Conservation (phyloP, 2,888 invertebrate species). For the Parnassius smintheus region DNA sequence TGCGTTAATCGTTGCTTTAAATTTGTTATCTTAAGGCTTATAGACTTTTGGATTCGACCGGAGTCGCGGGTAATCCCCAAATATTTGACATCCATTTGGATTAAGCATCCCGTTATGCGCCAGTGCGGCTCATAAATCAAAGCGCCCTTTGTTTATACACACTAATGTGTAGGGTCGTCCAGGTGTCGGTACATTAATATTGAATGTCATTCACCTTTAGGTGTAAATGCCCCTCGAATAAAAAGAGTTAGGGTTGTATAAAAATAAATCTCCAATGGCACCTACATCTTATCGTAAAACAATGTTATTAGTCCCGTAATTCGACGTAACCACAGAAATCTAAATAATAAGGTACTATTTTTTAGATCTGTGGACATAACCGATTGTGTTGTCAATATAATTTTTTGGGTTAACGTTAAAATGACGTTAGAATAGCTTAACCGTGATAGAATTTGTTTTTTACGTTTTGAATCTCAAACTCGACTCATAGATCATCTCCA, state of each 20-base stretch:
- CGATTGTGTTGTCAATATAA: not conserved
- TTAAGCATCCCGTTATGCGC: conserved; percentile 7
- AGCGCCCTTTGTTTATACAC: conserved; percentile 44
- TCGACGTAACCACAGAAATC: not conserved
- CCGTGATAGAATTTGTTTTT: no score
- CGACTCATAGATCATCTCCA: no score
- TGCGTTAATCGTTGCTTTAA: no score
- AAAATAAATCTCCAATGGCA: conserved; percentile 19
- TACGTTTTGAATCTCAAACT: no score
- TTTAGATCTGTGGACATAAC: no score
- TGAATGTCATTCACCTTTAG: conserved; percentile 32
- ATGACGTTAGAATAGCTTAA: no score
- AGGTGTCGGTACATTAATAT: conserved; percentile 30
- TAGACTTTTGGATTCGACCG: not conserved
- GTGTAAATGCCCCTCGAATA: conserved; percentile 15
- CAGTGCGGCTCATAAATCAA: conserved; percentile 32
- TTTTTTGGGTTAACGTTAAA: not conserved
- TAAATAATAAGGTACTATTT: no score
- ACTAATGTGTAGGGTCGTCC: conserved; percentile 36
- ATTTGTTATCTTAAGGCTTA: no score
- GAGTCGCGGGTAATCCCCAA: conserved; percentile 11
- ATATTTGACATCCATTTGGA: conserved; percentile 18
- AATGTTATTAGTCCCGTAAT: conserved; percentile 3
- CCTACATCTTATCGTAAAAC: conserved; percentile 3
- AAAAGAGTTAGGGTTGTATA: conserved; percentile 25